A percentile compares a stretch with the other conserved stretches of the same genome.
These are phyloP conservation scores for Lagodon rhomboides DNA, from an alignment of 2,797 vertebrate species.

Conservation along the genomic window DNA sequence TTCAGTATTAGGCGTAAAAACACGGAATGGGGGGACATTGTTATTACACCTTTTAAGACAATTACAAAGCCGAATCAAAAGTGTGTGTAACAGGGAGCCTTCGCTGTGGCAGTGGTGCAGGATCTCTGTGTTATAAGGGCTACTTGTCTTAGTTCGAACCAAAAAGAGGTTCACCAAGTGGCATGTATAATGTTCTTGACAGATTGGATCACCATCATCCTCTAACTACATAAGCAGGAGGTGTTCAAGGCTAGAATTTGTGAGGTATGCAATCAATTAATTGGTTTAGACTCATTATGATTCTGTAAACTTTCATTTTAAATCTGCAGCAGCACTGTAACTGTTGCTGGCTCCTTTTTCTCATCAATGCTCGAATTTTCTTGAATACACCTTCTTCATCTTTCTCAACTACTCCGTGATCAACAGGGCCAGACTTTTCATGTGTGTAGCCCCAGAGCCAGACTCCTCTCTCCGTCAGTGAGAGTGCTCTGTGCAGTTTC, in stretches of 20 bases:
- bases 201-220: conserved; percentile 1
- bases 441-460: neutral
- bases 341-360: neutral
- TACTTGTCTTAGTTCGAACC: neutral
- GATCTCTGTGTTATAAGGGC: too few relatives aligned
- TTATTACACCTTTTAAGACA: too few relatives aligned
- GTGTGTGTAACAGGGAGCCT: too few relatives aligned
- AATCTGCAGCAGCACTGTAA: neutral
- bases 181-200: neutral
- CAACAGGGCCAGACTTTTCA: conserved; percentile 27
- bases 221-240: neutral
- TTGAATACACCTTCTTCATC: neutral
- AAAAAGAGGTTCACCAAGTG: neutral
- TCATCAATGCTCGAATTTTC: neutral
- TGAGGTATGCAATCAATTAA: neutral
- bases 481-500: conserved; percentile 21
- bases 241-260: neutral
- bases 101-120: too few relatives aligned
- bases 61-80: too few relatives aligned
- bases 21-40: too few relatives aligned
- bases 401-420: neutral
- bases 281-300: neutral
- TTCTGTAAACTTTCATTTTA: neutral
- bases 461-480: neutral
- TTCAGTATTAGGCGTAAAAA: too few relatives aligned